Base-by-base conservation (phyloP, 2,888 invertebrate species). In the Heliconius ismenius region DNA sequence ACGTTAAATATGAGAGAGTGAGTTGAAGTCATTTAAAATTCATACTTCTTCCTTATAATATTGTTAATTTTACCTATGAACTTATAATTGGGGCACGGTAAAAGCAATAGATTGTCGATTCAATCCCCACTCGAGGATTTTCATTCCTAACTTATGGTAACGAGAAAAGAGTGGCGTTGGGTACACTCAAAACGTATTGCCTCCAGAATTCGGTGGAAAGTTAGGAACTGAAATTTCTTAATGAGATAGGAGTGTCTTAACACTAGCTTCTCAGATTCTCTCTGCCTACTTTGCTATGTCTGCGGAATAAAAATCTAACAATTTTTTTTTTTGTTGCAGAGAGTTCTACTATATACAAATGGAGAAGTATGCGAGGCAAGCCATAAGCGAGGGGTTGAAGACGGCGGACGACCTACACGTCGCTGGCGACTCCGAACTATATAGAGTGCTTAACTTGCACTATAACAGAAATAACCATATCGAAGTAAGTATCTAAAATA, bases 271-370 rank as follows among this genome's bases (percentile, higher is more conserved):
- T 1, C 43, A 15, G 43, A 15, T 43, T 43, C 13, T 15, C 43
- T 43, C 1, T 43, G 15, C 4, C 39, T 39, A 13, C 43, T 43
- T 15, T 43, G 43, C 15, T 43, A 43, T 18, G 49, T 6, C 0
- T 49, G 6, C 18, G 18, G 2, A 49, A 49, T 49, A 18, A 18
- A 49, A 21, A 43, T 43, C 43, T 73, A 73, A 73, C n/a, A 63
- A 26, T 28, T 21, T 24, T 7, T 24, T 68, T 15, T 67, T 6
- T 81, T 81, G 80, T 92, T 92, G 73, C 96, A 99, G 99, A 95
- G 99, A 99, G 95, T 99, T 99, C 95, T 99, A 98, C 96, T 99
- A 99, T 95, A 99, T 99, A 90, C 99, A 99, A 95, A 99, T 99
- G 99, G 99, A 99, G 95, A 99, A 99, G 94, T 99, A 99, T 94